Evolutionary conservation across 2,888 invertebrate species (phyloP), one percentile per base, ranked within the genome.

Genomic region (Vesta saturnalis): DNA sequence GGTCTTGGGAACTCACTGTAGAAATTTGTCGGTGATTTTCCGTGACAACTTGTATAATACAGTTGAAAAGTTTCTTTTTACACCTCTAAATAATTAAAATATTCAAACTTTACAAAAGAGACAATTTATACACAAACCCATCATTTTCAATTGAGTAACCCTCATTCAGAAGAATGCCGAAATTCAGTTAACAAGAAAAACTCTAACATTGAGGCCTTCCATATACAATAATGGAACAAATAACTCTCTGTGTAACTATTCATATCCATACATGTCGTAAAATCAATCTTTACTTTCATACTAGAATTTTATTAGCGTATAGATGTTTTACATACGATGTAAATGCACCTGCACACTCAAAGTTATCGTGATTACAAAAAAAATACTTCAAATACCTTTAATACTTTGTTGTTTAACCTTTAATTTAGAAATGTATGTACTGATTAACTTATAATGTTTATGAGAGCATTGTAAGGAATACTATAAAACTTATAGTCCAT

Each of bases 361-460:
- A 3, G 23, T 23, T 5, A 23, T 23, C 8, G n/a, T n/a, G 39
- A 39, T 39, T 39, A 8, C 39, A n/a, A n/a, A 39, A 39, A 39
- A 39, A 39, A 39, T 39, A 12, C 8, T 2, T n/a, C n/a, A n/a
- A n/a, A n/a, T n/a, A n/a, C n/a, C n/a, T n/a, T 10, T 39, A n/a
- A 39, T 12, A n/a, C 23, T 23, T 23, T 39, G 39, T 21, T 52
- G 19, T 12, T 52, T 52, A 10, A 21, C 12, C 18, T 18, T 52
- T 52, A 18, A 52, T 52, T 52, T 52, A 15, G 19, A 10, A 52
- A 52, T 52, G 18, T 19, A 16, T 52, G 8, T 52, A 52, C 21
- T 16, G 52, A 52, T 52, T 21, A 21, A 43, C n/a, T n/a, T n/a
- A n/a, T n/a, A n/a, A n/a, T n/a, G 30, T 39, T 39, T 39, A 39